Evolutionary conservation across 2,113 vertebrate species (phyloP).

Genomic region (Sylvia atricapilla): DNA sequence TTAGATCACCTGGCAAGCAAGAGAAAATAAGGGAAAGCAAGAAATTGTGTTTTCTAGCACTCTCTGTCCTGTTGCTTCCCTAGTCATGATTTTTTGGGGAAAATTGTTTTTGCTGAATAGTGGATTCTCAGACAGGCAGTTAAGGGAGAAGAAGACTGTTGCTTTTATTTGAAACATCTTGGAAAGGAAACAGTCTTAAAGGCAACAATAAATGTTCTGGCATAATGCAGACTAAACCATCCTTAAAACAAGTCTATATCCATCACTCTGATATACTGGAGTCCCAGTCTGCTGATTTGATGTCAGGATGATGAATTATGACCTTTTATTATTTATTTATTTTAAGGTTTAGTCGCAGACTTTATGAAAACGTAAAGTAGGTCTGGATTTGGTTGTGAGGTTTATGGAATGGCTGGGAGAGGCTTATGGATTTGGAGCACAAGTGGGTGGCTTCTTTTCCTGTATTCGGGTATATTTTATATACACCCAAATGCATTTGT

Average conservation of each 20-base stretch:
- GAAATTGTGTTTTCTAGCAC: background rate
- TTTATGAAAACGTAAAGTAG: slow-evolving; percentile 31
- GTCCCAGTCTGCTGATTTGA: slow-evolving; percentile 59
- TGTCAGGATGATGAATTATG: slow-evolving; percentile 62
- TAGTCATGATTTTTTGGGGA: background rate
- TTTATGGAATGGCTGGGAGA: background rate
- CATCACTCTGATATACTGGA: slow-evolving; percentile 52
- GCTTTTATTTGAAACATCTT: background rate
- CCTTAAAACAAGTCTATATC: slow-evolving; percentile 48
- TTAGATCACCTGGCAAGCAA: background rate
- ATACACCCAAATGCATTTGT: background rate
- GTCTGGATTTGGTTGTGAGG: background rate
- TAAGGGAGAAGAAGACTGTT: background rate
- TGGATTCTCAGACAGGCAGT: background rate
- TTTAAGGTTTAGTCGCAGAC: slow-evolving; percentile 44
- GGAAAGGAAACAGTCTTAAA: slow-evolving; percentile 11
- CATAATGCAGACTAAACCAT: slow-evolving; percentile 45
- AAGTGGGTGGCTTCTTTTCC: background rate
- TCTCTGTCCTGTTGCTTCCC: background rate
- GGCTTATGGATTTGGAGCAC: background rate
- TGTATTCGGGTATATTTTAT: background rate
- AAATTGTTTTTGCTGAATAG: background rate
- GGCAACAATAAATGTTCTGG: slow-evolving; percentile 22
- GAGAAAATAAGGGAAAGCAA: background rate
- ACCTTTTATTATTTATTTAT: slow-evolving; percentile 60